phyloP scores from a whole-genome alignment of 1,140 invertebrate genomes.

The Drosophila rhopaloa region DNA sequence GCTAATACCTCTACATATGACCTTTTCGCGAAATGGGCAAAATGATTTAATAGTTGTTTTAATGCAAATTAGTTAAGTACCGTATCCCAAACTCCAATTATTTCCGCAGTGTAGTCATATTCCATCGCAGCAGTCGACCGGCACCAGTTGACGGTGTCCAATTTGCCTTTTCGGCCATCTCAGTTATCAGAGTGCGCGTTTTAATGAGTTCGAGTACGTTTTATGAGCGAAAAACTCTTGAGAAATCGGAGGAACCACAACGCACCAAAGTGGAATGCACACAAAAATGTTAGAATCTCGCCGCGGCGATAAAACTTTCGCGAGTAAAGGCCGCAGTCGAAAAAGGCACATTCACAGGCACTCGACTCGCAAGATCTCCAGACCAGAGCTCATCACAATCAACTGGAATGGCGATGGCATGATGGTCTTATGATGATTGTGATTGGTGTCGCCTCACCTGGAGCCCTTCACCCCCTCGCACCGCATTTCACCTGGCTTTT shows the following conservation, averaged over 20 bases:
- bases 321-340: conserved; percentile 25
- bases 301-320: conserved; percentile 78
- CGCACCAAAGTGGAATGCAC: conserved; percentile 82
- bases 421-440: conserved; percentile 75
- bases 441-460: conserved; percentile 76
- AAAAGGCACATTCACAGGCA: conserved; percentile 6
- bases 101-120: conserved; percentile 8
- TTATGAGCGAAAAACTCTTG: conserved; percentile 77
- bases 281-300: conserved; percentile 83
- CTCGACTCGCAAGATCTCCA: conserved; percentile 32
- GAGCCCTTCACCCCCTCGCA: conserved; percentile 25
- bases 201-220: conserved; percentile 83
- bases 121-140: conserved; percentile 20
- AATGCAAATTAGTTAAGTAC: no score
- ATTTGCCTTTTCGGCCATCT: conserved; percentile 64
- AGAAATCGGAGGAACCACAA: conserved; percentile 49
- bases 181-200: conserved; percentile 82
- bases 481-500: background rate
- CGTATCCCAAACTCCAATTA: background rate
- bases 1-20: no score
- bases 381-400: conserved; percentile 71
- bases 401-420: conserved; percentile 61
- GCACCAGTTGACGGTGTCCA: conserved; percentile 31
- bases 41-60: no score
- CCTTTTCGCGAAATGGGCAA: no score